Evolutionary conservation across 1,140 invertebrate species (phyloP), one percentile per base, ranked within the genome.

Genomic region (Rhynchophorus ferrugineus): DNA sequence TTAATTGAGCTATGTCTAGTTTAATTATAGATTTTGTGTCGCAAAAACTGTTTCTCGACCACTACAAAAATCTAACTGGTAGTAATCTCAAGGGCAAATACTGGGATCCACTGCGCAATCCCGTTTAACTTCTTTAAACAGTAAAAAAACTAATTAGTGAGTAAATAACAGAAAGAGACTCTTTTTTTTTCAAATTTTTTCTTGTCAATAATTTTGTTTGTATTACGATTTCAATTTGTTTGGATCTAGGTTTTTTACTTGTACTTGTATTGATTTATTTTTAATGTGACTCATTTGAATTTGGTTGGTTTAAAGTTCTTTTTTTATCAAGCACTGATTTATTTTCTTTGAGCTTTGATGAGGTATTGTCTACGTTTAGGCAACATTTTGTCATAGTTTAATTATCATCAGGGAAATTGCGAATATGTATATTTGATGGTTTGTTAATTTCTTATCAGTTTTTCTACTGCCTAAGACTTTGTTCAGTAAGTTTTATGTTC

Each of bases 261-360:
- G 44, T 55, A 49, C 39, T 37, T 46, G 47, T 54, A 21, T 7
- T 38, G 34, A 45, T 20, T 53, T 51, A 52, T 37, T 7, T 22
- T 57, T 57, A 35, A 24, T 47, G 21, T 44, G 36, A 42, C 42
- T 57, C 44, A 57, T 41, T 55, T 49, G 18, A 42, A 52, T 57
- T 57, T 57, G 36, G 47, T 57, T 48, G 22, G 18, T 49, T 54
- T 47, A 44, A 45, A 49, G 46, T 55, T 49, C 47, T 55, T 55
- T 55, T 54, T 61, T 61, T 61, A 61, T 61, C 60, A 62, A 56
- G 58, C 54, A 62, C 61, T 62, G 58, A 59, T 59, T 58, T 56
- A 54, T 54, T 62, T 62, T 49, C 5, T 11, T 45, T 49, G 13
- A 52, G 54, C 51, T 56, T 52, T 3, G 19, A 21, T 35, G 14